phyloP scores from a whole-genome alignment of 2,888 invertebrate genomes.

The Chymomyza caudatula region DNA sequence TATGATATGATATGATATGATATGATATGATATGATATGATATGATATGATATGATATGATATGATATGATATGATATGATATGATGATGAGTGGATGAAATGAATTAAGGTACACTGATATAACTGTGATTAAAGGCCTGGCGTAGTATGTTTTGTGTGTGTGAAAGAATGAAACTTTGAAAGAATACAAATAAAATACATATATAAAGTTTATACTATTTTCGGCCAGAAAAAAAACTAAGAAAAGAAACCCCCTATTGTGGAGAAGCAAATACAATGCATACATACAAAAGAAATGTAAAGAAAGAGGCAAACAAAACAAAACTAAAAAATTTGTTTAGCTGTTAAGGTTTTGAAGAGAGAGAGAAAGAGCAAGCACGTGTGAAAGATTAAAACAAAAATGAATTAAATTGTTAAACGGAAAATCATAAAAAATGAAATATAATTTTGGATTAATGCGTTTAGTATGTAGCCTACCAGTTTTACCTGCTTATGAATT shows the following conservation, averaged over 20 bases:
- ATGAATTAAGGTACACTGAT: slow-evolving; percentile 13
- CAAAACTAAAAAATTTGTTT: slow-evolving; percentile 44
- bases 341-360: slow-evolving; percentile 42
- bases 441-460: slow-evolving; percentile 25
- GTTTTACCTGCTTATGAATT: slow-evolving; percentile 76
- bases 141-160: background rate
- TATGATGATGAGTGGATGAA: background rate
- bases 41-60: slow-evolving; percentile 11
- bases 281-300: slow-evolving; percentile 25
- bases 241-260: slow-evolving; percentile 28
- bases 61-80: background rate
- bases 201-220: background rate
- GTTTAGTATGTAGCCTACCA: slow-evolving; percentile 70
- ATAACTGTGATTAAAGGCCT: slow-evolving; percentile 13
- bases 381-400: background rate
- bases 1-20: slow-evolving; percentile 9
- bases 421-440: slow-evolving; percentile 1
- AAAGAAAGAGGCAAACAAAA: slow-evolving; percentile 65
- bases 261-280: slow-evolving; percentile 30
- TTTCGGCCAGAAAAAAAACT: slow-evolving; percentile 17
- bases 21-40: no score
- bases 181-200: background rate
- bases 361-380: slow-evolving; percentile 10
- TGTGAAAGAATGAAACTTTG: background rate
- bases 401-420: background rate